phyloP scores from a whole-genome alignment of 2,797 vertebrate genomes.

The Microchirus variegatus region DNA sequence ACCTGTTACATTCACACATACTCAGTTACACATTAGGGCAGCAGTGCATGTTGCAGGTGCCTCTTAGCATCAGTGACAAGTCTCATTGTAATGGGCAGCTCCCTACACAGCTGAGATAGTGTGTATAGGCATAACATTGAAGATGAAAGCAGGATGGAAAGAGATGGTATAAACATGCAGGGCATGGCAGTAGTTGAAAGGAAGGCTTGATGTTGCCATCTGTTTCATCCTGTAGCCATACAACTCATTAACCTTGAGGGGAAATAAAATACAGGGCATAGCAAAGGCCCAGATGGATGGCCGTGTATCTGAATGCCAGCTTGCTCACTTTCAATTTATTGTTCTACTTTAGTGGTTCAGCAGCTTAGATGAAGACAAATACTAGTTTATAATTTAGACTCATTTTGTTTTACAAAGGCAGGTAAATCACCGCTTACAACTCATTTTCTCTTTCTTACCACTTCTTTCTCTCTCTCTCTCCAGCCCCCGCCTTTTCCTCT shows the following conservation, averaged over 20 bases:
- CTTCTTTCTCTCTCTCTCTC: background rate
- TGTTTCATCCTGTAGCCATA: slow-evolving; percentile 25
- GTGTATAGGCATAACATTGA: slow-evolving; percentile 60
- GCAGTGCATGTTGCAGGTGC: slow-evolving; percentile 29
- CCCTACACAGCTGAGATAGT: slow-evolving; percentile 53
- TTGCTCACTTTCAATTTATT: slow-evolving; percentile 41
- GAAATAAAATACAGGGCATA: slow-evolving; percentile 12
- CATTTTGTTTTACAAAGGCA: slow-evolving; percentile 44
- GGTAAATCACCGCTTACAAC: slow-evolving; percentile 1
- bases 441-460: background rate
- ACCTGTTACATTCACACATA: background rate
- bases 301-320: slow-evolving; percentile 36
- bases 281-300: slow-evolving; percentile 29
- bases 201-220: slow-evolving; percentile 27
- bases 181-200: slow-evolving; percentile 34
- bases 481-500: slow-evolving; percentile 23
- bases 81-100: slow-evolving; percentile 53
- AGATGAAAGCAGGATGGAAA: slow-evolving; percentile 58
- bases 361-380: slow-evolving; percentile 50
- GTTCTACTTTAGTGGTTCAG: slow-evolving; percentile 39
- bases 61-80: slow-evolving; percentile 22
- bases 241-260: slow-evolving; percentile 39
- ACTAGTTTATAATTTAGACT: slow-evolving; percentile 39
- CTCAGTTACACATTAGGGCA: slow-evolving; percentile 8
- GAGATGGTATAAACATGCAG: slow-evolving; percentile 34